A percentile compares a stretch with the other conserved stretches of the same genome.
Conservation (phyloP, 1,140 invertebrate species). For the Lerema accius region DNA sequence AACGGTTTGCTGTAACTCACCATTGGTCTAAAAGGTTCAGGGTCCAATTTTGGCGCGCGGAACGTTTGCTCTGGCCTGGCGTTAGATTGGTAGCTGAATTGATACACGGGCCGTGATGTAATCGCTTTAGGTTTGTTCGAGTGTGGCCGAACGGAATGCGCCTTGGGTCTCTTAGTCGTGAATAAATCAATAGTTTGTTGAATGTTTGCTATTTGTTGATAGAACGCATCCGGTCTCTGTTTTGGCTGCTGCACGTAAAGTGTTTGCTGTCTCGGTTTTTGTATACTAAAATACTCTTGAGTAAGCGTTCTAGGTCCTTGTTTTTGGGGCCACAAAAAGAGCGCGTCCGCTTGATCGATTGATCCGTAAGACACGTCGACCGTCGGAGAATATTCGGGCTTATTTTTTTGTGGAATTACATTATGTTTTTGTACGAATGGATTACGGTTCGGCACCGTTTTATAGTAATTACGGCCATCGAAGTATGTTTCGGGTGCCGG, state of each 20-base stretch:
- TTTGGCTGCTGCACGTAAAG: constrained; percentile 67
- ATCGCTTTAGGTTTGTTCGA: constrained; percentile 69
- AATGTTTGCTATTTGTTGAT: constrained; percentile 82
- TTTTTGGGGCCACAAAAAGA: constrained; percentile 79
- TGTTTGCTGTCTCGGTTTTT: constrained; percentile 70
- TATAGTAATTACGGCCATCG: constrained; percentile 79
- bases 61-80: constrained; percentile 71
- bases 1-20: constrained; percentile 85
- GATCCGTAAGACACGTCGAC: constrained; percentile 74
- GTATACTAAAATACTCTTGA: constrained; percentile 80
- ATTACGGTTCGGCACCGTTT: constrained; percentile 66
- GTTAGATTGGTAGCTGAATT: constrained; percentile 76
- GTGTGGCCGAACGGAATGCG: constrained; percentile 66
- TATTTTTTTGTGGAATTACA: constrained; percentile 44
- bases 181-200: constrained; percentile 82
- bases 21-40: constrained; percentile 85
- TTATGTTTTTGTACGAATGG: constrained; percentile 50
- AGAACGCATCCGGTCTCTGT: constrained; percentile 75
- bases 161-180: constrained; percentile 78
- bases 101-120: constrained; percentile 72
- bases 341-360: constrained; percentile 72
- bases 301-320: constrained; percentile 79
- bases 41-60: constrained; percentile 81
- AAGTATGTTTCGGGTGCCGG: constrained; percentile 66
- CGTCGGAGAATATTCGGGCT: constrained; percentile 63